Conservation (phyloP, 2,113 vertebrate genomes). For the Dicaeum eximium region DNA sequence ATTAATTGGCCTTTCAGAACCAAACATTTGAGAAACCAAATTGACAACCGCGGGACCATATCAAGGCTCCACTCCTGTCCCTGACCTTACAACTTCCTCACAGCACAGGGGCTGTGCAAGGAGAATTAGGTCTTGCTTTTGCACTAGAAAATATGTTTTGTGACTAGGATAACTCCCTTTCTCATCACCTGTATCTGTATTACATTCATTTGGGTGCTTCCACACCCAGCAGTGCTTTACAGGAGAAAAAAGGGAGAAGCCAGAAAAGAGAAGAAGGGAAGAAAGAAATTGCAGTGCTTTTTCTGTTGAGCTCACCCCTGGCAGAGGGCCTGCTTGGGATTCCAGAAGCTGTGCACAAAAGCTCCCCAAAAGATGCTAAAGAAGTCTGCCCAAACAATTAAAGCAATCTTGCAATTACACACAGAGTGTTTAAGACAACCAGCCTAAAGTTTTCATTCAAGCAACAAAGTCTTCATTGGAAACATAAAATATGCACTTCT, state of each 20-base stretch:
- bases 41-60: rapidly evolving
- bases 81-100: background rate
- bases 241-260: background rate
- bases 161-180: background rate
- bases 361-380: background rate
- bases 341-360: background rate
- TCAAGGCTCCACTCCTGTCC: background rate
- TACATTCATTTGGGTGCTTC: background rate
- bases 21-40: background rate
- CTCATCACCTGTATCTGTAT: rapidly evolving
- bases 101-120: background rate
- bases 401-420: background rate
- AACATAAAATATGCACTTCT: background rate
- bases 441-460: background rate
- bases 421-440: background rate
- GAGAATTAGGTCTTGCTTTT: background rate
- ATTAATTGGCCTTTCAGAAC: background rate
- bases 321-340: background rate
- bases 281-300: background rate
- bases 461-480: background rate
- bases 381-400: background rate
- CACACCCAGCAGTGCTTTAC: background rate
- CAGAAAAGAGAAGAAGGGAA: background rate
- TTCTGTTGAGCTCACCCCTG: background rate
- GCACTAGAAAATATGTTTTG: background rate